A percentile compares a stretch with the other conserved stretches of the same genome.
Conservation (phyloP, 2,113 vertebrate genomes). For the Nestor notabilis region DNA sequence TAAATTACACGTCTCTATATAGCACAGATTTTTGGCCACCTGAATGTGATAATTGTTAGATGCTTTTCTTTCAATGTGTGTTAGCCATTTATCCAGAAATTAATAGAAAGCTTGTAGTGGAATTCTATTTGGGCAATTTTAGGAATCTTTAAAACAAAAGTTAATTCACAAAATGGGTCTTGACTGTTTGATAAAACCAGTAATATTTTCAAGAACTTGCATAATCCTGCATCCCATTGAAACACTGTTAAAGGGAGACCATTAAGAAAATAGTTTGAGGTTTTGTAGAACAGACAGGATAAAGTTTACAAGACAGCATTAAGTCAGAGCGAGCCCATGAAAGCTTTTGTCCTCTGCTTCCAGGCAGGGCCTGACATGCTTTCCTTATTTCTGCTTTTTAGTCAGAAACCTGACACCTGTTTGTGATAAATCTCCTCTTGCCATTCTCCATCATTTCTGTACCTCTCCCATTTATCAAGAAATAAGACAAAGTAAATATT, state of each 20-base stretch:
- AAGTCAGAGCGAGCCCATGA: background rate
- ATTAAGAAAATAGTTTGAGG: background rate
- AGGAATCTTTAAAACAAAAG: background rate
- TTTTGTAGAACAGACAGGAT: background rate
- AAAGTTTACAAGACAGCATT: background rate
- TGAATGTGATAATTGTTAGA: background rate
- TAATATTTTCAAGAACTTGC: background rate
- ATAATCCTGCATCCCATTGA: background rate
- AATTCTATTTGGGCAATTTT: background rate
- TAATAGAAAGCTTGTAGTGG: background rate
- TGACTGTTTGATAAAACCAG: background rate
- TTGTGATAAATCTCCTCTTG: background rate
- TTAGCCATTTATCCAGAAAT: background rate
- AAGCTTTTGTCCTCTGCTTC: background rate
- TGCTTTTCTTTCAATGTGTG: background rate
- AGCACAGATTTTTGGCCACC: background rate
- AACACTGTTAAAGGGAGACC: background rate
- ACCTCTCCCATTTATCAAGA: background rate
- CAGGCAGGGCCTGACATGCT: background rate
- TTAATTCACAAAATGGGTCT: background rate
- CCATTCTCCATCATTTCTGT: background rate
- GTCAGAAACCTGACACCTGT: background rate
- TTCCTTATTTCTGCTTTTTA: background rate
- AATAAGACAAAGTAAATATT: background rate
- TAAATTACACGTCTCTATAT: background rate